These are phyloP conservation scores for Hippocampus comes DNA, from an alignment of 2,113 vertebrate species.

Conservation along the genomic window DNA sequence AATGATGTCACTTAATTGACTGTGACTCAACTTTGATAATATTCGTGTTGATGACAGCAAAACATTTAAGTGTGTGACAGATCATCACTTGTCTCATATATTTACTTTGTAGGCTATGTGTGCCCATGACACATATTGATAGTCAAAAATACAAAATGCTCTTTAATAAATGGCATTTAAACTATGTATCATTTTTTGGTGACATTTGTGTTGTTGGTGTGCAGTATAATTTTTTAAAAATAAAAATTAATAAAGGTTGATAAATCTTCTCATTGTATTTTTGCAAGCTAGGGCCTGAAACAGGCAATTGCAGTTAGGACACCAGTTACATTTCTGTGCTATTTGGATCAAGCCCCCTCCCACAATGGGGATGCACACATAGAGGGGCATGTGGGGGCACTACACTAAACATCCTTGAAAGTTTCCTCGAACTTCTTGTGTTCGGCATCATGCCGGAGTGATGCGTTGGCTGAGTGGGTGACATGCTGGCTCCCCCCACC, in stretches of 20 bases:
- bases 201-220: neutral
- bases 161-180: no score
- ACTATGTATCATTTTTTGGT: no score
- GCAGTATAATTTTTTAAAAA: neutral
- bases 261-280: neutral
- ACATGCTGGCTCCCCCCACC: conserved; percentile 36
- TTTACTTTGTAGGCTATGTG: no score
- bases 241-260: no score
- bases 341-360: conserved; percentile 19
- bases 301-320: neutral
- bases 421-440: neutral
- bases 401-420: neutral
- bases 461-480: conserved; percentile 38
- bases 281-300: neutral
- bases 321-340: neutral
- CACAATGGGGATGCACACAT: conserved; percentile 17
- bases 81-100: neutral
- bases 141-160: no score
- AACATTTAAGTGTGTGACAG: neutral
- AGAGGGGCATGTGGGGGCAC: conserved; percentile 7
- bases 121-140: no score
- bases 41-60: no score
- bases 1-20: no score
- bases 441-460: neutral
- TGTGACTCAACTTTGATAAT: no score